phyloP scores from a whole-genome alignment of 2,888 invertebrate genomes.

The Isotomurus palustris region DNA sequence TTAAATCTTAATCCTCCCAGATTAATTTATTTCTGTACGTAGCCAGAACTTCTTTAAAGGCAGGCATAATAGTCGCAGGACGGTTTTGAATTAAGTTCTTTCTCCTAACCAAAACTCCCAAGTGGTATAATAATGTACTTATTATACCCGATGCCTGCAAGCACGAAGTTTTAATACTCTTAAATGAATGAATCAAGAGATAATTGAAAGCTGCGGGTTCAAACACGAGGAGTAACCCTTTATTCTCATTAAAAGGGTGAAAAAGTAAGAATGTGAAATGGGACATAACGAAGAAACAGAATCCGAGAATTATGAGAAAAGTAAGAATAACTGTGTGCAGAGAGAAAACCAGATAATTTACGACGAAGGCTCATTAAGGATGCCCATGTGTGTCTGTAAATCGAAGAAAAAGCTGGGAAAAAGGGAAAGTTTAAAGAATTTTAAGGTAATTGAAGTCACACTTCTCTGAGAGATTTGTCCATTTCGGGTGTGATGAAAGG shows the following conservation, averaged over 20 bases:
- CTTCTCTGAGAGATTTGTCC: slow-evolving; percentile 43
- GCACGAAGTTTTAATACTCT: too few relatives aligned
- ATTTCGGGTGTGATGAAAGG: slow-evolving; percentile 43
- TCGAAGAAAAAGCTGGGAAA: slow-evolving; percentile 9
- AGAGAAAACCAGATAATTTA: slow-evolving; percentile 16
- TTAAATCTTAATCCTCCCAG: slow-evolving; percentile 22
- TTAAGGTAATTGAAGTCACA: slow-evolving; percentile 37
- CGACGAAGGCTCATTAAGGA: slow-evolving; percentile 29
- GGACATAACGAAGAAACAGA: neutral
- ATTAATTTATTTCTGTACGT: slow-evolving; percentile 8
- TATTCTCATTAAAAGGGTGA: too few relatives aligned
- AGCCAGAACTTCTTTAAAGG: neutral
- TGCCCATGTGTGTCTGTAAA: slow-evolving; percentile 13
- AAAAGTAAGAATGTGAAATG: slow-evolving; percentile 7
- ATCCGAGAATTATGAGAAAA: slow-evolving; percentile 4
- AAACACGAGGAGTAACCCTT: too few relatives aligned
- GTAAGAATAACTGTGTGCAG: slow-evolving; percentile 16
- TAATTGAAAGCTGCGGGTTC: too few relatives aligned
- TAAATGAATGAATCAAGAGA: too few relatives aligned
- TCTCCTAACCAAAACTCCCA: too few relatives aligned
- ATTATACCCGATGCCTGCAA: too few relatives aligned
- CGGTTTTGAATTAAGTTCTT: too few relatives aligned
- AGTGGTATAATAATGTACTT: too few relatives aligned
- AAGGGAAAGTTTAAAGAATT: slow-evolving; percentile 27
- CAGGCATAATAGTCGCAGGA: too few relatives aligned